Conservation (phyloP, 2,888 invertebrate species). For the Pristionchus exspectatus region DNA sequence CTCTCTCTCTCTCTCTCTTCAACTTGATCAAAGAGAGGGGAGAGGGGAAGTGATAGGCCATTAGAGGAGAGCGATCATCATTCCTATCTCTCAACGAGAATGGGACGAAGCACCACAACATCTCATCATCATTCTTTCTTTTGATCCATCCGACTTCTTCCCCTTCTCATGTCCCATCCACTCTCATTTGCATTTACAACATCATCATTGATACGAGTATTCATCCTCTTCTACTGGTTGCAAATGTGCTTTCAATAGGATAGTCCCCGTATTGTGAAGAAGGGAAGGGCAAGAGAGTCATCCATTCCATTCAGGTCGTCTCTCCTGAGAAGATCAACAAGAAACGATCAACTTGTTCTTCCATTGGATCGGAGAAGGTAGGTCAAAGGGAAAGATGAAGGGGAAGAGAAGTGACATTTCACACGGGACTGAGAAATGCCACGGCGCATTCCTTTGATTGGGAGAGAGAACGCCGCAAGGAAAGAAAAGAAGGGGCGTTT, state of each 20-base stretch:
- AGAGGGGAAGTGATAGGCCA: conserved; percentile 23
- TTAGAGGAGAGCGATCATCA: background rate
- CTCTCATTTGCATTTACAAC: conserved; percentile 48
- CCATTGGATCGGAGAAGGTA: conserved; percentile 33
- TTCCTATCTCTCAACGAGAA: background rate
- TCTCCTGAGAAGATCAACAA: conserved; percentile 75
- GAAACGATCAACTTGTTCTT: conserved; percentile 37
- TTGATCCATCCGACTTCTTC: background rate
- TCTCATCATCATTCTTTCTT: background rate
- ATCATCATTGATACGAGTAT: conserved; percentile 42
- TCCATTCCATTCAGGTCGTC: conserved; percentile 73
- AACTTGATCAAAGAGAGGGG: conserved; percentile 22
- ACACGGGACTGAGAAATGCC: background rate
- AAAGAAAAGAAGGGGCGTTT: background rate
- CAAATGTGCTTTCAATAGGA: background rate
- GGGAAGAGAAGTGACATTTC: background rate
- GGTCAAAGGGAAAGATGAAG: background rate
- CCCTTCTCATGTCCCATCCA: background rate
- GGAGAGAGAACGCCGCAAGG: background rate
- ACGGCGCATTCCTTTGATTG: background rate
- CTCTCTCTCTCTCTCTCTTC: background rate
- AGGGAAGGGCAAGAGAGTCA: background rate
- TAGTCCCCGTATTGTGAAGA: conserved; percentile 7
- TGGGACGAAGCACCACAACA: conserved; percentile 15
- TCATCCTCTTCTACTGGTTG: conserved; percentile 8